phyloP scores from a whole-genome alignment of 2,113 vertebrate genomes.

The Anoura caudifer region DNA sequence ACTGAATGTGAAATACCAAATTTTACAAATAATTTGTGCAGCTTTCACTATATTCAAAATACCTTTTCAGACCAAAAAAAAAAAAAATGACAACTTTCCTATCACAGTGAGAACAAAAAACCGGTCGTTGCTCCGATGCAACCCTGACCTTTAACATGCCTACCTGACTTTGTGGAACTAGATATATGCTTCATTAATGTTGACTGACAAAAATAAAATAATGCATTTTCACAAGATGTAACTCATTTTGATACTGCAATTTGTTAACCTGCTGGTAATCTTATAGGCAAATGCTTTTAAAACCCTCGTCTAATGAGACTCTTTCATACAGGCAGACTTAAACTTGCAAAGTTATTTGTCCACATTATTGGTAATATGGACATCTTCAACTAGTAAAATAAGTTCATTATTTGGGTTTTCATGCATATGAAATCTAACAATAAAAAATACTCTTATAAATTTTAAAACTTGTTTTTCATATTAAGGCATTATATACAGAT shows the following conservation, averaged over 20 bases:
- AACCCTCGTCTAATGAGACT: background rate
- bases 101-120: background rate
- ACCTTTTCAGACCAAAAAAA: background rate
- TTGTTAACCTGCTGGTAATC: background rate
- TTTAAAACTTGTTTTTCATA: constrained; percentile 35
- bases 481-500: constrained; percentile 64
- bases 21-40: background rate
- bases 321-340: constrained; percentile 32
- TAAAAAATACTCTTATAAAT: constrained; percentile 27
- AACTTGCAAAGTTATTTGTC: constrained; percentile 27
- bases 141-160: background rate
- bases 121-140: background rate
- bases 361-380: background rate
- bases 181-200: background rate
- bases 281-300: constrained; percentile 6
- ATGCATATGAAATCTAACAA: constrained; percentile 19
- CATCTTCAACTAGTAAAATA: constrained; percentile 23
- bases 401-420: background rate
- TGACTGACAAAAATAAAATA: constrained; percentile 36
- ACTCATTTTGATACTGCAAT: background rate
- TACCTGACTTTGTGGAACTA: background rate
- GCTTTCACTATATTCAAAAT: background rate
- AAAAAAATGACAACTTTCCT: background rate
- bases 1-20: background rate
- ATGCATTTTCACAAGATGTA: background rate